Evolutionary conservation across 1,140 invertebrate species (phyloP).

Genomic region (Drosophila sp.): DNA sequence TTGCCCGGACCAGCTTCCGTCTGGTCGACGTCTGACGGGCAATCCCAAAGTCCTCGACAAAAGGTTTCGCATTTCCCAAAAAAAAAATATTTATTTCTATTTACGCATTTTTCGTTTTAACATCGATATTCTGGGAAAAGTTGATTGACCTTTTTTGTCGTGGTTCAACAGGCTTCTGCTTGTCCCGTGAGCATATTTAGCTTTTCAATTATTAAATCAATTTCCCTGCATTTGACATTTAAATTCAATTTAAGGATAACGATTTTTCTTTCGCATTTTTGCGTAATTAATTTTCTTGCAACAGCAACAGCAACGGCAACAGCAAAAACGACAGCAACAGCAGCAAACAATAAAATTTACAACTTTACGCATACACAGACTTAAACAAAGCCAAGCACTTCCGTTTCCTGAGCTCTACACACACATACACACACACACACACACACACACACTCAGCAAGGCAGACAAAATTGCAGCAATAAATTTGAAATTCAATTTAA

Average conservation of each 20-base stretch:
- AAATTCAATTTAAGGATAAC: conserved; percentile 54
- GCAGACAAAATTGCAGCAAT: conserved; percentile 81
- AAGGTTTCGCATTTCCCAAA: conserved; percentile 4
- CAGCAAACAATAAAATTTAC: conserved; percentile 72
- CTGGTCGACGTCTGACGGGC: conserved; percentile 21
- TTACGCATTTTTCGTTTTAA: conserved; percentile 44
- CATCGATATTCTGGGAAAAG: conserved; percentile 12
- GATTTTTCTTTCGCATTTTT: conserved; percentile 44
- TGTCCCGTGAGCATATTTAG: background rate
- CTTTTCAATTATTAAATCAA: conserved; percentile 51
- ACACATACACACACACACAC: conserved; percentile 35
- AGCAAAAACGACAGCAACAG: conserved; percentile 5
- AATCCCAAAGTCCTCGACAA: conserved; percentile 6
- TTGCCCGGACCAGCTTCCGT: conserved; percentile 21
- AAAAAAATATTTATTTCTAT: background rate
- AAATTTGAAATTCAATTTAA: conserved; percentile 85
- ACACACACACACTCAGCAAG: conserved; percentile 12
- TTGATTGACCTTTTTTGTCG: conserved; percentile 63
- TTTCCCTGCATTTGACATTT: conserved; percentile 38
- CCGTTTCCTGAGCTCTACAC: conserved; percentile 59
- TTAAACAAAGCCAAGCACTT: conserved; percentile 67
- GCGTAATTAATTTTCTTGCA: conserved; percentile 75
- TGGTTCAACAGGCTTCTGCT: conserved; percentile 27
- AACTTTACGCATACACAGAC: conserved; percentile 59
- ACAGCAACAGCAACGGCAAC: conserved; percentile 15